These are phyloP conservation scores for Channa maculata DNA, from an alignment of 2,113 vertebrate genomes.

Conservation along the genomic window DNA sequence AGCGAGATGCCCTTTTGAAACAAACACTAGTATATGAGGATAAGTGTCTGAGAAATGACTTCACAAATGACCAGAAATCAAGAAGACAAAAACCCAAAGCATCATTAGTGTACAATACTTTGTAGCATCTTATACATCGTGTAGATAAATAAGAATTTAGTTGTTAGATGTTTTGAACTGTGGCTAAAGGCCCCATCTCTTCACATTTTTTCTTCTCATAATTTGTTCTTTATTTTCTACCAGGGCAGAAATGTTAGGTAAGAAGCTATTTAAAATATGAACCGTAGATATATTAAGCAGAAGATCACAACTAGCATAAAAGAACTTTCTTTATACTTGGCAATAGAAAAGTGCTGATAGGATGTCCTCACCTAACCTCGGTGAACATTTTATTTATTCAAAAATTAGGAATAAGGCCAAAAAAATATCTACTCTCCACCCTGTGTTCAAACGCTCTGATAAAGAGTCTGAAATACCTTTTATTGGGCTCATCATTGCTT, in stretches of 20 bases:
- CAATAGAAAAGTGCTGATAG: slow-evolving; percentile 6
- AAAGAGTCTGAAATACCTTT: too few relatives aligned
- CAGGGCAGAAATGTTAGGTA: background rate
- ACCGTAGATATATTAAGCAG: background rate
- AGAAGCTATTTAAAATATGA: background rate
- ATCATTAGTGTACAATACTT: background rate
- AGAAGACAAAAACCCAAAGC: background rate
- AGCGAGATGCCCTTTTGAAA: slow-evolving; percentile 27
- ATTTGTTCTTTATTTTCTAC: background rate
- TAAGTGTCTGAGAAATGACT: background rate
- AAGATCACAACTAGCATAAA: background rate
- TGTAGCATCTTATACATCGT: background rate
- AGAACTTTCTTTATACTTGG: slow-evolving; percentile 10
- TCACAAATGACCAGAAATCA: background rate
- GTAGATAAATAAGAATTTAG: background rate
- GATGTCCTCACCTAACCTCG: background rate
- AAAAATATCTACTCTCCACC: too few relatives aligned
- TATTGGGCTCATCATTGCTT: too few relatives aligned
- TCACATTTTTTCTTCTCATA: too few relatives aligned
- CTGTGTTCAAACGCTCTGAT: too few relatives aligned
- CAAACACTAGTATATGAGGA: background rate
- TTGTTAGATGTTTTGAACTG: background rate
- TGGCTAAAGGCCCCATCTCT: too few relatives aligned
- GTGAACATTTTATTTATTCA: background rate
- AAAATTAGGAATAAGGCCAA: too few relatives aligned